phyloP scores from a whole-genome alignment of 2,113 vertebrate species.

The Elgaria multicarinata region DNA sequence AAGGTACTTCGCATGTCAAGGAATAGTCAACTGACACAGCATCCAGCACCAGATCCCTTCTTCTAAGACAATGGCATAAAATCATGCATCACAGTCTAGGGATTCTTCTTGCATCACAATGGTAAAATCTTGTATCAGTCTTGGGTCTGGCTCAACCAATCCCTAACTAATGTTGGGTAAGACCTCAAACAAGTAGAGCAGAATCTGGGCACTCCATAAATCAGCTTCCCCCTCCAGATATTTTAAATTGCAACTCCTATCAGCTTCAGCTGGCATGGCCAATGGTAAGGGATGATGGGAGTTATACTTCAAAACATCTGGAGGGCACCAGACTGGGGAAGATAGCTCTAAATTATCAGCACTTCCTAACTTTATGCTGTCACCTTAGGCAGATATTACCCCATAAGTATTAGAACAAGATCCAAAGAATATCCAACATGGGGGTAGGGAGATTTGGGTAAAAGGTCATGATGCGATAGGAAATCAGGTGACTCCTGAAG shows the following conservation, averaged over 20 bases:
- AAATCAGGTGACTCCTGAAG: not conserved
- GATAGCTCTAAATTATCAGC: not conserved
- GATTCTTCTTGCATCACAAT: not conserved
- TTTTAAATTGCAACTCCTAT: not conserved
- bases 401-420: not conserved
- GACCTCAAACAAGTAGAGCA: not conserved
- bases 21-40: not conserved
- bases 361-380: not conserved
- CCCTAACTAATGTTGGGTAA: not conserved
- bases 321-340: not conserved
- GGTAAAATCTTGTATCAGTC: not conserved
- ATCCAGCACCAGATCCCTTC: not conserved
- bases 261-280: not conserved
- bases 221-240: not conserved
- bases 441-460: not conserved
- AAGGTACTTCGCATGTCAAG: not conserved
- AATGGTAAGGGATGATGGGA: not conserved
- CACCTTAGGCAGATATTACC: not conserved
- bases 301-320: not conserved
- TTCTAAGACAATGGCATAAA: not conserved
- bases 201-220: not conserved
- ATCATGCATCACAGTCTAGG: not conserved
- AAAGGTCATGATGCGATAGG: not conserved
- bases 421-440: no score
- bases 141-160: not conserved